These are phyloP conservation scores for Amniataba percoides DNA, from an alignment of 2,797 vertebrate species.

Conservation along the genomic window DNA sequence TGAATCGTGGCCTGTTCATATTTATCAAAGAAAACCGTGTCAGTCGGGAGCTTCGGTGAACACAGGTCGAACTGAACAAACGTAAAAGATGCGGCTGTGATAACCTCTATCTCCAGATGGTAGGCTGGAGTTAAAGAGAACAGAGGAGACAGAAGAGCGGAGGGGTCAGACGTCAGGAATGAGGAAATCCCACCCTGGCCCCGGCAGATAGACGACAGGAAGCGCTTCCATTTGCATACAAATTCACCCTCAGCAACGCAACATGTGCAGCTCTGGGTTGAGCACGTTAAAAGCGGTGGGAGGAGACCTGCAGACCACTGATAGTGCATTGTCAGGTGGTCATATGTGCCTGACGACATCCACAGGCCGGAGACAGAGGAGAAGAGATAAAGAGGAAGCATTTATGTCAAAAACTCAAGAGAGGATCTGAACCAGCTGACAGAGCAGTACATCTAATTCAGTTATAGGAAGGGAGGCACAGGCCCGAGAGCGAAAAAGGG, in stretches of 20 bases:
- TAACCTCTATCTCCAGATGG: slow-evolving; percentile 74
- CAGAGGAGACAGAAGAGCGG: slow-evolving; percentile 52
- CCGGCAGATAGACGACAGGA: slow-evolving; percentile 74
- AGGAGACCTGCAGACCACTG: slow-evolving; percentile 68
- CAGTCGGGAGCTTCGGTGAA: slow-evolving; percentile 44
- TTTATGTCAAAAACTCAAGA: slow-evolving; percentile 27
- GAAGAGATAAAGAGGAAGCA: slow-evolving; percentile 34
- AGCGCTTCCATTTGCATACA: slow-evolving; percentile 72
- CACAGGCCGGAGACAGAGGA: slow-evolving; percentile 50
- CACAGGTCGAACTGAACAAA: slow-evolving; percentile 48
- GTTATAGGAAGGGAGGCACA: background rate
- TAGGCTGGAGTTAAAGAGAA: slow-evolving; percentile 54
- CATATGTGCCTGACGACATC: slow-evolving; percentile 69
- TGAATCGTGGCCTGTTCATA: slow-evolving; percentile 14
- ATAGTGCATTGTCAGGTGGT: slow-evolving; percentile 70
- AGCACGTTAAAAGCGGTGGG: slow-evolving; percentile 45
- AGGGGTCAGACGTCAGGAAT: slow-evolving; percentile 74
- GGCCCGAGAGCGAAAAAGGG: background rate
- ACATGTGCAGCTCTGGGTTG: slow-evolving; percentile 51
- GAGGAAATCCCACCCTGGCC: slow-evolving; percentile 82
- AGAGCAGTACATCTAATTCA: background rate
- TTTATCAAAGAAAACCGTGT: slow-evolving; percentile 20
- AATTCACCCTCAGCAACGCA: slow-evolving; percentile 52
- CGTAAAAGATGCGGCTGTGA: slow-evolving; percentile 52
- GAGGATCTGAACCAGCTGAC: background rate